phyloP scores from a whole-genome alignment of 2,797 vertebrate species.

The Lepus oiostolus region DNA sequence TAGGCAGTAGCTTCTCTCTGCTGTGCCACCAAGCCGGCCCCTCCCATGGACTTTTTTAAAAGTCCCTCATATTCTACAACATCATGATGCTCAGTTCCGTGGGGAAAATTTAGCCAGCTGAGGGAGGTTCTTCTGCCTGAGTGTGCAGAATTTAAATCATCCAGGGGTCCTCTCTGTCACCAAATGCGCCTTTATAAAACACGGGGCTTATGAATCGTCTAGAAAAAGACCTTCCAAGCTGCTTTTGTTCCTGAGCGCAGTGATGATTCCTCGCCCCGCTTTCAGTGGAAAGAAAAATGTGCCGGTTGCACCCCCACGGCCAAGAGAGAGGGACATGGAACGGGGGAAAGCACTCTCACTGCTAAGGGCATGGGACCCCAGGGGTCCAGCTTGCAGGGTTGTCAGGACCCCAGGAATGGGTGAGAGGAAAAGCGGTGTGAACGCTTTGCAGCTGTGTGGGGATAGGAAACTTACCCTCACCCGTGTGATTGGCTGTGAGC shows the following conservation, averaged over 20 bases:
- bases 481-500: neutral
- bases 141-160: neutral
- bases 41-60: too few species aligned
- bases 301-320: too few species aligned
- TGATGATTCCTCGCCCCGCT: neutral
- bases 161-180: rapidly evolving
- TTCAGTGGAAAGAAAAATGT: neutral
- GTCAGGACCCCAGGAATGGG: neutral
- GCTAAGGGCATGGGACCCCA: too few species aligned
- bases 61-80: neutral
- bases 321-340: neutral
- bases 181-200: neutral
- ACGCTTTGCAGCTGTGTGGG: neutral
- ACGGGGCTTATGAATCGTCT: neutral
- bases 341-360: neutral
- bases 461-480: neutral
- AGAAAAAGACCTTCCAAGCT: neutral
- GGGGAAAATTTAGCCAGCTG: neutral
- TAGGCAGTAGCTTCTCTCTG: too few species aligned
- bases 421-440: too few species aligned
- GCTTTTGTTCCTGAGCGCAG: neutral
- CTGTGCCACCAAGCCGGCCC: too few species aligned
- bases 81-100: rapidly evolving
- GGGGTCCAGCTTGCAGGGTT: neutral
- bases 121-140: too few species aligned